A percentile compares a stretch with the other conserved stretches of the same genome.
phyloP scores from a whole-genome alignment of 2,113 vertebrate genomes.

The Brachypodius melanocephalos region DNA sequence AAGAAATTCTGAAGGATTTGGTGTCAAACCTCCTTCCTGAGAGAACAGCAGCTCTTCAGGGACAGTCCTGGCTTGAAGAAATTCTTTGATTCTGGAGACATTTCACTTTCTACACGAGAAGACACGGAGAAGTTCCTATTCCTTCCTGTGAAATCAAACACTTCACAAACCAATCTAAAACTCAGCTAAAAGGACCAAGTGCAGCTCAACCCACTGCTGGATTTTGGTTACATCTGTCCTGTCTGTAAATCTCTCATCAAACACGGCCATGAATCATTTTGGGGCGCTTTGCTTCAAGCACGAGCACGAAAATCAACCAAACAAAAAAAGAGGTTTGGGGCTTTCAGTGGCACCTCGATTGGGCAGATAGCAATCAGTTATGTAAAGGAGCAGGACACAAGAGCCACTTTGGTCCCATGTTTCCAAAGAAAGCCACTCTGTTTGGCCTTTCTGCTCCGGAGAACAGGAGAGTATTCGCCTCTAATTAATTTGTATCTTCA shows the following conservation, averaged over 20 bases:
- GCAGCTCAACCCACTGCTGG: not conserved
- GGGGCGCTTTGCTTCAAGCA: not conserved
- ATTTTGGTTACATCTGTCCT: not conserved
- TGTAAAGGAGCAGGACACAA: constrained; percentile 47
- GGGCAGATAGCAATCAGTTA: constrained; percentile 42
- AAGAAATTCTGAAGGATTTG: not conserved
- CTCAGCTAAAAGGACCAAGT: not conserved
- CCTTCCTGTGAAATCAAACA: not conserved
- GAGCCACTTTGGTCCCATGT: constrained; percentile 44
- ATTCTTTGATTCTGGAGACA: not conserved
- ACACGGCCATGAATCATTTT: not conserved
- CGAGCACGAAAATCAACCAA: not conserved
- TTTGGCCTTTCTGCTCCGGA: constrained; percentile 42
- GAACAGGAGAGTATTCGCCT: constrained; percentile 51
- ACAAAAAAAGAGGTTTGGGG: not conserved
- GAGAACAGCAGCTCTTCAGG: not conserved
- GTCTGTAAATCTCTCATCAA: not conserved
- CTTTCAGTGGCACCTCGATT: not conserved
- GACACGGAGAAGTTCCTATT: not conserved
- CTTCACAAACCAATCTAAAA: not conserved
- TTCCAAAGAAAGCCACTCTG: constrained; percentile 48
- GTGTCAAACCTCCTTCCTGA: not conserved
- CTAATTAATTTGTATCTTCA: constrained; percentile 64
- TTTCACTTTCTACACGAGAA: not conserved
- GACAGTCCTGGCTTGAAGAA: not conserved